A percentile compares a stretch with the other conserved stretches of the same genome.
Conservation (phyloP, 2,113 vertebrate species). For the Chloroceryle aenea region DNA sequence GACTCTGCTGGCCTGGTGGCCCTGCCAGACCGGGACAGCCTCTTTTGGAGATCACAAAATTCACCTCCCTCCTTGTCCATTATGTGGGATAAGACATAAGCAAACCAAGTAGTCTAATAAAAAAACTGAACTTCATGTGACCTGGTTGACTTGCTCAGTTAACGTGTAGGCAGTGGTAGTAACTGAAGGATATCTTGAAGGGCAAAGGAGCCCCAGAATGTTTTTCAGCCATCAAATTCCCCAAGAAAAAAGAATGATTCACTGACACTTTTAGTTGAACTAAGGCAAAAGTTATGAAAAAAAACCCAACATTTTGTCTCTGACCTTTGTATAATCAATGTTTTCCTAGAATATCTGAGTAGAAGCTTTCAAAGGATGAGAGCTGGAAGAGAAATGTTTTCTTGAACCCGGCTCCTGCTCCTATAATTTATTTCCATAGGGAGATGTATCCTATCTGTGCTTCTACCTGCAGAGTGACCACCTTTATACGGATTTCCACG, state of each 20-base stretch:
- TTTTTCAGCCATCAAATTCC: not conserved
- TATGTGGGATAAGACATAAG: too few species aligned
- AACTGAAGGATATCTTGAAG: not conserved
- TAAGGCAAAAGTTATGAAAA: not conserved
- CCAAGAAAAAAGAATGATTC: not conserved
- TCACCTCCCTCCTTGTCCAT: too few species aligned
- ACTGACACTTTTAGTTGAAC: not conserved
- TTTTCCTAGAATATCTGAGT: not conserved
- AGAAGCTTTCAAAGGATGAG: not conserved
- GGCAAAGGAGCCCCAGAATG: not conserved
- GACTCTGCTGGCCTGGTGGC: too few species aligned
- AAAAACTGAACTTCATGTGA: not conserved
- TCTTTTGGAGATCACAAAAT: too few species aligned
- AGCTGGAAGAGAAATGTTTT: accelerated
- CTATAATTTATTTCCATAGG: not conserved
- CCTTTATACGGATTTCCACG: not conserved
- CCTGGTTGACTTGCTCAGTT: not conserved
- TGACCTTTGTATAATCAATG: not conserved
- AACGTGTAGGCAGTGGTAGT: not conserved
- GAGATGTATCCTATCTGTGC: not conserved
- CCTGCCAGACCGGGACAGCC: too few species aligned
- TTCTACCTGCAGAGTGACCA: not conserved
- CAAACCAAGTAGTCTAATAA: not conserved
- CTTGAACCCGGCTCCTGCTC: not conserved
- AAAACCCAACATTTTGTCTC: not conserved